These are phyloP conservation scores for Xylocopa sonorina DNA, from an alignment of 1,140 invertebrate genomes.

Conservation along the genomic window DNA sequence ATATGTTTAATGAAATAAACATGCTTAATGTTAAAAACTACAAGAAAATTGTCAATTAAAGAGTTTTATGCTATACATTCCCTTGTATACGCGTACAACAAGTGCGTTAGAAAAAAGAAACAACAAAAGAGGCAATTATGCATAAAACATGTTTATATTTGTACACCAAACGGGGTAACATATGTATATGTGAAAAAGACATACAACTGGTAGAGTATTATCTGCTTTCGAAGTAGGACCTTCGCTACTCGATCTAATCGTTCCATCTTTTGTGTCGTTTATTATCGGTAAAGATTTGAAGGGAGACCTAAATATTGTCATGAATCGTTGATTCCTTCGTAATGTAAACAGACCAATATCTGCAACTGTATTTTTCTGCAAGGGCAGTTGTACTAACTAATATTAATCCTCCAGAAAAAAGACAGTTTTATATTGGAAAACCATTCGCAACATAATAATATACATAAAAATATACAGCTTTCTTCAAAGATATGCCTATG, in stretches of 20 bases:
- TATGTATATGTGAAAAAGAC: conserved; percentile 63
- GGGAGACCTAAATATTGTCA: conserved; percentile 76
- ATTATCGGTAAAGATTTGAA: conserved; percentile 79
- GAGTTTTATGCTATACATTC: not conserved
- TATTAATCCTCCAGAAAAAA: not conserved
- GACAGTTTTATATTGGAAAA: conserved; percentile 11
- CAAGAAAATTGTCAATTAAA: not conserved
- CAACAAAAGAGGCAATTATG: conserved; percentile 16
- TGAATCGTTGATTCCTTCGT: conserved; percentile 78
- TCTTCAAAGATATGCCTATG: not conserved
- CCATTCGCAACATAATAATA: not conserved
- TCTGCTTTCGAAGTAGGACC: conserved; percentile 72
- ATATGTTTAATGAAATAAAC: not conserved
- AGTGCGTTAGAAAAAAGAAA: not conserved
- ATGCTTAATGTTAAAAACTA: conserved; percentile 26
- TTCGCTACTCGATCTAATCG: conserved; percentile 77
- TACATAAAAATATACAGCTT: not conserved
- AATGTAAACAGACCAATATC: conserved; percentile 79
- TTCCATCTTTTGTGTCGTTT: conserved; percentile 75
- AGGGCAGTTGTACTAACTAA: conserved; percentile 62
- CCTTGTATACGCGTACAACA: not conserved
- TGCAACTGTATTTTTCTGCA: conserved; percentile 77
- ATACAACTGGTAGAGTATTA: conserved; percentile 75
- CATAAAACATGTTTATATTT: conserved; percentile 36
- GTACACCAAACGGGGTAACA: conserved; percentile 60